phyloP scores from a whole-genome alignment of 2,888 invertebrate species.

The Diaperis boleti region DNA sequence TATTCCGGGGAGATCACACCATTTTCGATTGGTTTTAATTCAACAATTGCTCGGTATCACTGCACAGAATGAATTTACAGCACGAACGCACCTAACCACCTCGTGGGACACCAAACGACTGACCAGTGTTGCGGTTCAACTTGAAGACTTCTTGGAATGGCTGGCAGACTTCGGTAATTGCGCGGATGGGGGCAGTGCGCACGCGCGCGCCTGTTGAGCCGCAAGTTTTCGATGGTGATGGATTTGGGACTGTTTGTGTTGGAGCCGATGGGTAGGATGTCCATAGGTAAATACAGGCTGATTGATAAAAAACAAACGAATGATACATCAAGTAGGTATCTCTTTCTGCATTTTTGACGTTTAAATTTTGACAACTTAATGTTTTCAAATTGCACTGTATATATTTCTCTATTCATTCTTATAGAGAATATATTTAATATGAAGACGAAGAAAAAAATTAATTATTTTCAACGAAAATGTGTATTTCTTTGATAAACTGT shows the following conservation, averaged over 20 bases:
- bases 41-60: neutral
- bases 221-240: neutral
- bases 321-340: no score
- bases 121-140: slow-evolving; percentile 31
- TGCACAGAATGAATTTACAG: neutral
- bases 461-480: no score
- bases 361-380: no score
- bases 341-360: no score
- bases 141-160: slow-evolving; percentile 34
- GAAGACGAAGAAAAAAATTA: no score
- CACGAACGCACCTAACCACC: slow-evolving; percentile 6
- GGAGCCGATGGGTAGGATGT: neutral
- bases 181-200: neutral
- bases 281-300: no score
- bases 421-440: no score
- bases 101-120: slow-evolving; percentile 11
- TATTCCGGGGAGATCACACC: neutral
- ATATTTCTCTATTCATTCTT: no score
- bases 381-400: no score
- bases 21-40: slow-evolving; percentile 9
- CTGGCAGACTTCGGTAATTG: slow-evolving; percentile 3
- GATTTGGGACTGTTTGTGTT: neutral
- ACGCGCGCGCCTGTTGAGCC: slow-evolving; percentile 6
- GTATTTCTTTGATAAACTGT: no score
- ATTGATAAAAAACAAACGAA: no score